These are phyloP conservation scores for Okamejei kenojei DNA, from an alignment of 2,797 vertebrate genomes.

Conservation along the genomic window DNA sequence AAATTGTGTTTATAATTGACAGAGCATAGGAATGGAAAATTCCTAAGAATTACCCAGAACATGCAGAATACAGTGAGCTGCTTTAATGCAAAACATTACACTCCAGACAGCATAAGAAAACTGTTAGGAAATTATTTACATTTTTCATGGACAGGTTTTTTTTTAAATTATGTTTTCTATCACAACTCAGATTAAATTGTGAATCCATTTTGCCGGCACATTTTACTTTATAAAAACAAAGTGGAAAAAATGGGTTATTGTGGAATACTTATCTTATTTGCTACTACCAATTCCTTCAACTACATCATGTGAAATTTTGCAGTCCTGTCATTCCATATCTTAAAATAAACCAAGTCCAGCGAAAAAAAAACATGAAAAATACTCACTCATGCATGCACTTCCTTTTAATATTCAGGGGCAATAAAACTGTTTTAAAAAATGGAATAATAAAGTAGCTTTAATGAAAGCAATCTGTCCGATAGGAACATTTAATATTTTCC, in stretches of 20 bases:
- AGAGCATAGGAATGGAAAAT: not conserved
- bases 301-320: conserved; percentile 10
- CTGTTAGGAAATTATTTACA: not conserved
- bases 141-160: no score
- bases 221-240: not conserved
- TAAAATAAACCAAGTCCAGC: not conserved
- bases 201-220: not conserved
- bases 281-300: not conserved
- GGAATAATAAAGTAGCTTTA: not conserved
- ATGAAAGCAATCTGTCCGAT: conserved; percentile 28
- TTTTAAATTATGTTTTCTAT: not conserved
- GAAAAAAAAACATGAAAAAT: not conserved
- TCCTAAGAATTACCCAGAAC: not conserved
- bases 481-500: conserved; percentile 18
- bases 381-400: not conserved
- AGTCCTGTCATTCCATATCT: conserved; percentile 27
- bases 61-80: not conserved
- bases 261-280: conserved; percentile 7
- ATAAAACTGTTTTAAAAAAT: not conserved
- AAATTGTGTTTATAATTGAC: not conserved
- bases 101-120: not conserved
- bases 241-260: not conserved
- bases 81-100: not conserved
- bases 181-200: not conserved
- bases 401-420: not conserved